Base-by-base conservation (phyloP, 2,113 vertebrate species). In the Melospiza georgiana region DNA sequence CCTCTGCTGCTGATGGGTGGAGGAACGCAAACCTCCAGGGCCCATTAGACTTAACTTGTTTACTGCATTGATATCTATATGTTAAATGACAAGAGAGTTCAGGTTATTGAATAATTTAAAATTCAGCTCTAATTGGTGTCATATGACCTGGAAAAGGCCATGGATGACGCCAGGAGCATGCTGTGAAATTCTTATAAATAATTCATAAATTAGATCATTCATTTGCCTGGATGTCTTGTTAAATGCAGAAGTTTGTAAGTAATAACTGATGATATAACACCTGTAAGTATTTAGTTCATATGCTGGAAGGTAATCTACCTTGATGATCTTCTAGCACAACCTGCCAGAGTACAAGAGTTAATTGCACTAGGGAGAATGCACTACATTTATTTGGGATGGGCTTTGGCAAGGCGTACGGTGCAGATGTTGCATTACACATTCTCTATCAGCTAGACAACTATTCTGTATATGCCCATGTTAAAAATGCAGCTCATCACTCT, bases 81-180 rank as follows among this genome's bases (percentile, higher is more conserved):
- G 98, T 98, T 98, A 98, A 98, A 98, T 97, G 96, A 98, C 97
- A 98, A 97, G 98, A 98, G 98, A 98, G 97, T 98, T 98, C 98
- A 97, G 97, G 96, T 98, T 98, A 98, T 98, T 98, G 98, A 98
- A 98, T 98, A 98, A 98, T 98, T 98, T 98, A 98, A 98, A 98
- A 98, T 98, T 98, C 98, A 97, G 96, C 97, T 98, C 97, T 98
- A 98, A 98, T 98, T 98, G 97, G 98, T 98, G 98, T 98, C 98
- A 97, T 97, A 97, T 98, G 98, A 98, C 98, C 98, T 98, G 96
- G 93, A 97, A 98, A 98, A 98, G 98, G 98, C 98, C 98, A 98
- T 88, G 96, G 97, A 98, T 98, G 98, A 98, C 33, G 94, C 98
- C 97, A 97, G 96, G 97, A 98, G 98, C 98, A 97, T 98, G 97